These are phyloP conservation scores for Lasius platythorax DNA, from an alignment of 2,888 invertebrate genomes.

Conservation along the genomic window DNA sequence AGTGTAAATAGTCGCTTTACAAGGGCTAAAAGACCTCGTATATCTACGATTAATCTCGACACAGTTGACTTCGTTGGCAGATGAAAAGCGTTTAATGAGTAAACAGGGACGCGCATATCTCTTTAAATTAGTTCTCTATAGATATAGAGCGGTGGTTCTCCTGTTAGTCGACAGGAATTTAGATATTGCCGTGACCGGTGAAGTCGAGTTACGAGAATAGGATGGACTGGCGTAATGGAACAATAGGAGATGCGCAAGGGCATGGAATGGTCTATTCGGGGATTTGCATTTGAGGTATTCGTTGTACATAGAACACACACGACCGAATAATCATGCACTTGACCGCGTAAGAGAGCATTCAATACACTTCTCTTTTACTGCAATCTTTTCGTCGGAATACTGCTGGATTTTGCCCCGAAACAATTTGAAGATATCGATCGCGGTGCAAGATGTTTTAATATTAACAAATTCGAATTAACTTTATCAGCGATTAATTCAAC, in stretches of 20 bases:
- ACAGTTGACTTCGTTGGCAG: neutral
- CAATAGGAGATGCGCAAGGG: constrained; percentile 60
- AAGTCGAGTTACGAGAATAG: constrained; percentile 40
- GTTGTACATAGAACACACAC: constrained; percentile 59
- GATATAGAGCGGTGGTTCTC: neutral
- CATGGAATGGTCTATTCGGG: constrained; percentile 57
- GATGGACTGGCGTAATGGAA: constrained; percentile 64
- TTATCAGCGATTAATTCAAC: neutral
- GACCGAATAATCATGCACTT: constrained; percentile 59
- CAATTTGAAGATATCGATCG: neutral
- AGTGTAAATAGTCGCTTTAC: neutral
- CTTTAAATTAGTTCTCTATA: constrained; percentile 17
- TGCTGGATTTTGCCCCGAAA: neutral
- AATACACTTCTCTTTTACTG: neutral
- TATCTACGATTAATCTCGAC: constrained; percentile 15
- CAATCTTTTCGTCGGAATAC: neutral
- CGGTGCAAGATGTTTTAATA: neutral
- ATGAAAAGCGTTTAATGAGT: neutral
- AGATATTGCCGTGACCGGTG: constrained; percentile 27
- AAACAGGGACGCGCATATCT: neutral
- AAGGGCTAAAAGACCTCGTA: neutral
- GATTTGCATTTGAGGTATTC: constrained; percentile 69
- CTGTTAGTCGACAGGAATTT: constrained; percentile 32
- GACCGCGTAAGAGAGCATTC: neutral
- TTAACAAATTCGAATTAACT: neutral